These are phyloP conservation scores for Dasysyrphus albostriatus DNA, from an alignment of 2,888 invertebrate genomes.

Conservation along the genomic window DNA sequence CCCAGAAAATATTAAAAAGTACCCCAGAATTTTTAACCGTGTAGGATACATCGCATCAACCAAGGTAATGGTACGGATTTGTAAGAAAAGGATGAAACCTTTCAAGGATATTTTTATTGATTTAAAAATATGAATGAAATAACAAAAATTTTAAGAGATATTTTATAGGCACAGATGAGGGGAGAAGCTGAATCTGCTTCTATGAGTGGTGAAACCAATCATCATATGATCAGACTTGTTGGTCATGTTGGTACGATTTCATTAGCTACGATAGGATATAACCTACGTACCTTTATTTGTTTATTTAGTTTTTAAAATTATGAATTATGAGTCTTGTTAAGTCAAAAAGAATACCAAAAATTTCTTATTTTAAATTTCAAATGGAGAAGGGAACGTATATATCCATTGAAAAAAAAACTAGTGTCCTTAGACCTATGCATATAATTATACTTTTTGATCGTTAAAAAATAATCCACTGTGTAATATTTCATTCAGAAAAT, in stretches of 20 bases:
- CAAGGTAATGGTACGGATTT: not conserved
- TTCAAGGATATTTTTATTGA: not conserved
- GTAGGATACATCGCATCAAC: not conserved
- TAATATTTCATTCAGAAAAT: not conserved
- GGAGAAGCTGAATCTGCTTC: not conserved
- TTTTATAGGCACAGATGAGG: not conserved
- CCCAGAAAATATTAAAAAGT: no score
- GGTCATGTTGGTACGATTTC: not conserved
- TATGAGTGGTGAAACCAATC: not conserved
- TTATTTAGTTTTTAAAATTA: no score
- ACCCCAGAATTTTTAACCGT: no score
- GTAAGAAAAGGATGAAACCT: not conserved
- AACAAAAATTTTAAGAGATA: not conserved
- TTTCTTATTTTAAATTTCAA: no score
- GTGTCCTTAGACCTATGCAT: no score
- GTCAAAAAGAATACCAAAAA: not conserved
- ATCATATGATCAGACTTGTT: not conserved
- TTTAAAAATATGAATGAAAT: not conserved
- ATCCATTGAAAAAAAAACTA: no score
- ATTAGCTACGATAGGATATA: no score
- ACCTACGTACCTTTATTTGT: no score
- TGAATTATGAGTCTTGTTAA: no score
- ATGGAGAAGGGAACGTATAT: no score
- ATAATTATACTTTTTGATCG: not conserved
- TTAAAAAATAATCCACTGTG: not conserved